Evolutionary conservation across 2,797 vertebrate genomes (phyloP).

Genomic region (Acropternis orthonyx): DNA sequence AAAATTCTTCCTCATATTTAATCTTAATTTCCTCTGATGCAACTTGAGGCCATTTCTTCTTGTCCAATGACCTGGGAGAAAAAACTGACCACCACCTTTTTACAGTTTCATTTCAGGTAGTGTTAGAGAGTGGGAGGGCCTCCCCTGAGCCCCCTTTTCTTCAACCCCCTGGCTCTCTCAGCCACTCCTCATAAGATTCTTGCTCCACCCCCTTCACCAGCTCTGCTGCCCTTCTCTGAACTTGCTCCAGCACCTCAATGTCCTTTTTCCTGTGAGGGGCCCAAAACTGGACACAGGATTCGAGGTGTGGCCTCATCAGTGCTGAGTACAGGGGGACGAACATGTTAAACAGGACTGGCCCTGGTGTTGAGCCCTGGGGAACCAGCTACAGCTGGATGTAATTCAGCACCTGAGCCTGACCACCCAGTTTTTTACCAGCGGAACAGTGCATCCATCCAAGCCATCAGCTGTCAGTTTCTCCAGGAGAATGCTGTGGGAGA

Average conservation of each 20-base stretch:
- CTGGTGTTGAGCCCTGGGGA: neutral
- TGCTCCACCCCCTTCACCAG: neutral
- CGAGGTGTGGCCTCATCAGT: fast-evolving
- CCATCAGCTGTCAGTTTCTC: neutral
- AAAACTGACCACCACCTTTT: neutral
- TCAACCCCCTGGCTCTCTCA: neutral
- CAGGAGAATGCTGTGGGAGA: neutral
- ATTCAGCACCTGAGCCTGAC: neutral
- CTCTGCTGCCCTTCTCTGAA: fast-evolving
- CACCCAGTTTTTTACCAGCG: neutral
- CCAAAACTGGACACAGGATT: neutral
- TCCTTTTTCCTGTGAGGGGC: neutral
- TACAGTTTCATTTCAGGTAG: neutral
- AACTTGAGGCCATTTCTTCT: neutral
- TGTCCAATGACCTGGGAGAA: neutral
- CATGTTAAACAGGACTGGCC: neutral
- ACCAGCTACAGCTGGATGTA: neutral
- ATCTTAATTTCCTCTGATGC: fast-evolving
- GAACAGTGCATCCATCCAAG: neutral
- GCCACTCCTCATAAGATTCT: fast-evolving
- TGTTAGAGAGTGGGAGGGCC: neutral
- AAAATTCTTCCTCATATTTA: neutral
- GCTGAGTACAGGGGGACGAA: neutral
- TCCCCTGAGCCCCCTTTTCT: neutral
- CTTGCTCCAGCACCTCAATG: fast-evolving